These are phyloP conservation scores for Danio choprae DNA, from an alignment of 2,797 vertebrate genomes.

Conservation along the genomic window DNA sequence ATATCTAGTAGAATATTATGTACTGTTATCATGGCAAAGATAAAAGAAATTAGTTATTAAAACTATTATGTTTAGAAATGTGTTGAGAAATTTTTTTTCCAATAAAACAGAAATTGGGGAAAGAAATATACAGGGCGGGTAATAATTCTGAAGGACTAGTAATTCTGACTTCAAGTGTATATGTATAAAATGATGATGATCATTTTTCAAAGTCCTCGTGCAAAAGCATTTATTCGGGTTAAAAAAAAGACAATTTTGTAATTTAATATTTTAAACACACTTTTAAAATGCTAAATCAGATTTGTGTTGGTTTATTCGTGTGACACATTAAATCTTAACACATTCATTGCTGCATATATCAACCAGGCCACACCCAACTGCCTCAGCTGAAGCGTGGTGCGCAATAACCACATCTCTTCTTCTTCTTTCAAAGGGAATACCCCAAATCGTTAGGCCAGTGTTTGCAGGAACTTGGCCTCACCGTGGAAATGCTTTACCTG, in stretches of 20 bases:
- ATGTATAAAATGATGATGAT: too few species aligned
- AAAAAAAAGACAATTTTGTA: neutral
- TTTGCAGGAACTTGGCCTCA: conserved; percentile 82
- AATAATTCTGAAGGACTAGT: too few species aligned
- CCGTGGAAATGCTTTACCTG: conserved; percentile 85
- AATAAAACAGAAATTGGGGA: too few species aligned
- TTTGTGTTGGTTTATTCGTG: conserved; percentile 20
- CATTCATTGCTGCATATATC: conserved; percentile 3
- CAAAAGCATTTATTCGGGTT: conserved; percentile 1
- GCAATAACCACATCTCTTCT: conserved; percentile 76
- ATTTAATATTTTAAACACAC: neutral
- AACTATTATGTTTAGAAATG: too few species aligned
- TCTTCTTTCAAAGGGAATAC: conserved; percentile 85
- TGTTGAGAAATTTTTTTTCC: too few species aligned
- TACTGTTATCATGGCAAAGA: too few species aligned
- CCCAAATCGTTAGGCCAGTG: conserved; percentile 80
- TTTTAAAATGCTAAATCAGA: neutral
- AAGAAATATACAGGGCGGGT: too few species aligned
- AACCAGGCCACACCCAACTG: conserved; percentile 19
- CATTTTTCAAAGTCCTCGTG: neutral
- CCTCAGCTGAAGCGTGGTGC: conserved; percentile 62
- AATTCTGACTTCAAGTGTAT: too few species aligned
- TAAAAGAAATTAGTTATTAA: too few species aligned
- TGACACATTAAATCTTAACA: conserved; percentile 5
- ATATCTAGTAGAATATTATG: too few species aligned